Percentiles rank a stretch among this genome's conserved stretches.
Evolutionary conservation across 2,888 invertebrate genomes (phyloP).

Genomic region (Arenicola marina): DNA sequence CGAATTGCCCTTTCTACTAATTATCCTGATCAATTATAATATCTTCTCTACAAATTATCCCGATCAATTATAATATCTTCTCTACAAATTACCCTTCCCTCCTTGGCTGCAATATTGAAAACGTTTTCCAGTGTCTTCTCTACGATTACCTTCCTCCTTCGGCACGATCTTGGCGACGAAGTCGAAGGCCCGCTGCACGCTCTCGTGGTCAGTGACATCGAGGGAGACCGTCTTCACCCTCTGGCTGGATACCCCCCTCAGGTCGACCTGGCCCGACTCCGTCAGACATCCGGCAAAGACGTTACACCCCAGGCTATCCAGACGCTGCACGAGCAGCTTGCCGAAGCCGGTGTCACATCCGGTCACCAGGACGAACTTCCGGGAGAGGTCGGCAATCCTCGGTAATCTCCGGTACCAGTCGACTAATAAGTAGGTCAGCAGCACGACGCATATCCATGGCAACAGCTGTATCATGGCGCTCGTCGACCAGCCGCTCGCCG

Average conservation of each 20-base stretch:
- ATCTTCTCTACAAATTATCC: too few relatives aligned
- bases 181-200: constrained; percentile 30
- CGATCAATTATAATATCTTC: too few relatives aligned
- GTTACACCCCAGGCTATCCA: constrained; percentile 16
- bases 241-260: constrained; percentile 14
- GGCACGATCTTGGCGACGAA: constrained; percentile 31
- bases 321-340: constrained; percentile 9
- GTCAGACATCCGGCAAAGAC: constrained; percentile 28
- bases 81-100: too few relatives aligned
- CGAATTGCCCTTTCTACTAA: too few relatives aligned
- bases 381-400: constrained; percentile 7
- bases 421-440: constrained; percentile 1
- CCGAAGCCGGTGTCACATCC: constrained; percentile 31
- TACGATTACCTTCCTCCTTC: constrained; percentile 35
- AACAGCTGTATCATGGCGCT: not conserved
- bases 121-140: too few relatives aligned
- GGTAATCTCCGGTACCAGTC: constrained; percentile 5
- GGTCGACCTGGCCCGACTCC: constrained; percentile 22
- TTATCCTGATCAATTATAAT: too few relatives aligned
- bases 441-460: not conserved
- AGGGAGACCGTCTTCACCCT: constrained; percentile 27
- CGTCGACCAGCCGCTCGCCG: too few relatives aligned
- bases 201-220: constrained; percentile 36
- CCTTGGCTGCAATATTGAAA: too few relatives aligned
- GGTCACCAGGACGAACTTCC: constrained; percentile 22